Evolutionary conservation across 1,140 invertebrate species (phyloP).

Genomic region (Eumaeus atala): DNA sequence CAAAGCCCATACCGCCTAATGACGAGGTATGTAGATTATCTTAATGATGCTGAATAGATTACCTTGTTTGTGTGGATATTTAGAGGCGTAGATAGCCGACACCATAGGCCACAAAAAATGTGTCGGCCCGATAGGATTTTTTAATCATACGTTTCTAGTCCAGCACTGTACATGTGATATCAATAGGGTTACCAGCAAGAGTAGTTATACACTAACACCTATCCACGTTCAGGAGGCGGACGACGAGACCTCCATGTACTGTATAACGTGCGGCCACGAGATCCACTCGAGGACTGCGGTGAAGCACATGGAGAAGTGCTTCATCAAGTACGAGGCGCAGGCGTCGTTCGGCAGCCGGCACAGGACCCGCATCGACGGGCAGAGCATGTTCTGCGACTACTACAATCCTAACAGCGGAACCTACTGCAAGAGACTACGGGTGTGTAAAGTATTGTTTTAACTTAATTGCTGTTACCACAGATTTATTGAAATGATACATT

Average conservation of each 20-base stretch:
- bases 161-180: no score
- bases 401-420: constrained; percentile 92
- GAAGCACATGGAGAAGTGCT: constrained; percentile 96
- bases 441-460: constrained; percentile 30
- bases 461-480: no score
- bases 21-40: constrained; percentile 75
- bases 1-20: constrained; percentile 80
- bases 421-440: constrained; percentile 96
- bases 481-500: no score
- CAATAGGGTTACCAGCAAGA: no score
- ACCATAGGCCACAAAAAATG: no score
- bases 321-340: constrained; percentile 97
- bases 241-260: constrained; percentile 92
- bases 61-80: no score
- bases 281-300: constrained; percentile 90
- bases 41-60: no score
- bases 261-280: constrained; percentile 97
- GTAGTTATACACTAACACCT: constrained; percentile 4
- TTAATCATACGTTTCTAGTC: no score
- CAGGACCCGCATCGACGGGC: constrained; percentile 94
- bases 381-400: constrained; percentile 98
- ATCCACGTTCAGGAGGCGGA: constrained; percentile 76
- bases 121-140: no score
- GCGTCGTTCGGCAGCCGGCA: constrained; percentile 96
- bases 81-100: no score